These are phyloP conservation scores for Eupithecia inturbata DNA, from an alignment of 2,888 invertebrate genomes.

Conservation along the genomic window DNA sequence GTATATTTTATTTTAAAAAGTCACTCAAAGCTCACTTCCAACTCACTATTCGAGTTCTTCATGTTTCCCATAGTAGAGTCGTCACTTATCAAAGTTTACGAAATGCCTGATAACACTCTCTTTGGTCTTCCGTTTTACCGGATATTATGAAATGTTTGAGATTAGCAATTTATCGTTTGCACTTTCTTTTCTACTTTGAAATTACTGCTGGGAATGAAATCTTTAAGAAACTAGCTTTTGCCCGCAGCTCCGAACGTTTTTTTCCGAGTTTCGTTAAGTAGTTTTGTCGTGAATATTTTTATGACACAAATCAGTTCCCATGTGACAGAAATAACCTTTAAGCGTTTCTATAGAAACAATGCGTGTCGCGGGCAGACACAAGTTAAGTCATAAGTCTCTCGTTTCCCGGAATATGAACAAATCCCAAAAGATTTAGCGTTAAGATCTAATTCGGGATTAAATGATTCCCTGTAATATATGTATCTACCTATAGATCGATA, in stretches of 20 bases:
- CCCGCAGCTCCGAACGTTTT: background rate
- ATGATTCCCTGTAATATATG: too few species aligned
- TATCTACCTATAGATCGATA: too few species aligned
- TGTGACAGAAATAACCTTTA: too few species aligned
- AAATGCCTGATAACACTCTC: slow-evolving; percentile 47
- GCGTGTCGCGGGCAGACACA: too few species aligned
- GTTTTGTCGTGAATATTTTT: too few species aligned
- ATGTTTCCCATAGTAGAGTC: slow-evolving; percentile 33
- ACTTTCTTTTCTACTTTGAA: slow-evolving; percentile 5
- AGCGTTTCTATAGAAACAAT: too few species aligned
- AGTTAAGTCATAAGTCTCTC: too few species aligned
- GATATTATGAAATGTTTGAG: slow-evolving; percentile 32
- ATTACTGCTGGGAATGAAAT: background rate
- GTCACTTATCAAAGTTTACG: slow-evolving; percentile 48
- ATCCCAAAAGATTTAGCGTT: too few species aligned
- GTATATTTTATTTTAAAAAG: background rate
- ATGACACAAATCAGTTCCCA: too few species aligned
- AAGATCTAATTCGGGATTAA: too few species aligned
- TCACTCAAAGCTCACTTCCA: background rate
- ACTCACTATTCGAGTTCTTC: background rate
- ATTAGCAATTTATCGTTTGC: slow-evolving; percentile 17
- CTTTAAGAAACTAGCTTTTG: background rate
- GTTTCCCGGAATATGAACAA: too few species aligned
- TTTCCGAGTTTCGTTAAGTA: background rate
- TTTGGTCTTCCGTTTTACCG: slow-evolving; percentile 47